Conservation (phyloP, 1,140 invertebrate species). For the Eupristina koningsbergeri region DNA sequence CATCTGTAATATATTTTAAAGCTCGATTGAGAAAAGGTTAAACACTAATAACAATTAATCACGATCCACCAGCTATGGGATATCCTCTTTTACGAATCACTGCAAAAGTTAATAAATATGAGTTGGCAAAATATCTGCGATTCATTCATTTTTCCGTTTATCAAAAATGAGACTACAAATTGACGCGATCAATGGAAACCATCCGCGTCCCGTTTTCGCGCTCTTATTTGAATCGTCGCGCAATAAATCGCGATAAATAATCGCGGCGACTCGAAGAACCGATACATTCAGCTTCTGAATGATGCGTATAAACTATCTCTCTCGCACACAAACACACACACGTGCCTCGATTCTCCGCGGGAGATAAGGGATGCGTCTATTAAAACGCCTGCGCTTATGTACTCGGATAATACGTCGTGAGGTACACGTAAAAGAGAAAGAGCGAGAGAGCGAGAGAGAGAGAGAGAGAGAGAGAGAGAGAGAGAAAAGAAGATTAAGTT, state of each 20-base stretch:
- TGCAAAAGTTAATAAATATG: background rate
- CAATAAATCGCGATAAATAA: conserved; percentile 40
- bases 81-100: background rate
- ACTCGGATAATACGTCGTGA: conserved; percentile 24
- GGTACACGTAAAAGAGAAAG: background rate
- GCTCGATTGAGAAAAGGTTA: background rate
- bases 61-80: background rate
- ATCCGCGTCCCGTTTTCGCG: background rate
- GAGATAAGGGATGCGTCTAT: conserved; percentile 41
- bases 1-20: background rate
- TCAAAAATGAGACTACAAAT: background rate
- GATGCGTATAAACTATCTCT: background rate
- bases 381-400: conserved; percentile 16
- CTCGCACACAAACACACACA: background rate
- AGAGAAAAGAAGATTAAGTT: background rate
- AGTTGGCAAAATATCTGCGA: background rate
- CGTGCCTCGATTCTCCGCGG: background rate
- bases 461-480: background rate
- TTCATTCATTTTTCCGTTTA: background rate
- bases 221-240: background rate
- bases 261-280: conserved; percentile 25
- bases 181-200: background rate
- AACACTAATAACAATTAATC: background rate
- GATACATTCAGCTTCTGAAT: conserved; percentile 35
- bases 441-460: background rate